Base-by-base conservation (phyloP, 2,113 vertebrate genomes). In the Bos taurus region DNA sequence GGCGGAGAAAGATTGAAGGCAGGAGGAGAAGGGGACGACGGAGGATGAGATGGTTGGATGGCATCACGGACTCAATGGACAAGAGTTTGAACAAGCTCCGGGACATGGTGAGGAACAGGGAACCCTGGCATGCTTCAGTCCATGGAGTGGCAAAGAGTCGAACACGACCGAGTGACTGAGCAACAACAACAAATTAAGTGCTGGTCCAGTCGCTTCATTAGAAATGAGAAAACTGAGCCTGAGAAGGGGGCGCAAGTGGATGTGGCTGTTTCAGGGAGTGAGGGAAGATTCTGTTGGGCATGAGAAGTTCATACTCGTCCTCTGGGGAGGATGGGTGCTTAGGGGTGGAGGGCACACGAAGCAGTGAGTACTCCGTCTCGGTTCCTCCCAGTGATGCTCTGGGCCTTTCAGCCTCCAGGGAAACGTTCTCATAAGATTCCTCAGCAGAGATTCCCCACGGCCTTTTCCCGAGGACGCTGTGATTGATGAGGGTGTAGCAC, bases 291-390 rank as follows among this genome's bases (percentile, higher is more conserved):
- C 13, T 88, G 10, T 2, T 21, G 1, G 97, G 95, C 57, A 93
- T 8, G 26, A 97, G 67, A 89, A 98, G 71, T 81, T 99, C 98
- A 16, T 99, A 99, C 6, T 98, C 97, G 15, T n/a, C 40, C 12
- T 99, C 98, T 33, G 97, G 4, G 93, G 26, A 60, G 0, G 16
- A 28, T 0, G 0, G 33, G 2, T 17, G 50, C n/a, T 62, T 92
- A 0, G 21, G 56, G 11, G 7, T 59, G 40, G 96, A 67, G 56
- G 93, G 7, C 36, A 98, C 7, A 0, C 0, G 93, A 82, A 99
- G 13, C 43, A 98, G 0, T 0, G 96, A 78, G 0, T 99, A 98
- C 78, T 98, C 98, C 5, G 96, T 98, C 77, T 97, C 71, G 0
- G 92, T 80, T 80, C 26, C 54, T 52, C 10, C 30, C 5, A 15